Evolutionary conservation across 2,113 vertebrate genomes (phyloP).

Genomic region (Axis porcinus): DNA sequence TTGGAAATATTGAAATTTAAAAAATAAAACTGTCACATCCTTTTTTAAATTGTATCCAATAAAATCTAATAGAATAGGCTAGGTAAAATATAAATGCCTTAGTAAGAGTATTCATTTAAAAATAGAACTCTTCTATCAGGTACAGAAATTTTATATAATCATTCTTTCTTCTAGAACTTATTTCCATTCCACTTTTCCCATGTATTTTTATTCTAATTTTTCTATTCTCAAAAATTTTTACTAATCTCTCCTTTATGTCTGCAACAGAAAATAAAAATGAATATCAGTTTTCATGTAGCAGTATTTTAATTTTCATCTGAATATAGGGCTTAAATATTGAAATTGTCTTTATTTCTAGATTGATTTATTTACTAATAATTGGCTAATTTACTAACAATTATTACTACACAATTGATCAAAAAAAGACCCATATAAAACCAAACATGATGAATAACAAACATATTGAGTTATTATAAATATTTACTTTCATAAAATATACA

Average conservation of each 20-base stretch:
- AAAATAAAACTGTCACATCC: not conserved
- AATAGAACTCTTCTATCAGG: not conserved
- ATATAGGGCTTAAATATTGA: not conserved
- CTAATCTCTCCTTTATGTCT: not conserved
- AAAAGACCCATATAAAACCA: not conserved
- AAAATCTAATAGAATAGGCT: not conserved
- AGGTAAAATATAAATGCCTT: not conserved
- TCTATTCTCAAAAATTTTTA: not conserved
- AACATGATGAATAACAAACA: not conserved
- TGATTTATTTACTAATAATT: not conserved
- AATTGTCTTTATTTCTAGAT: not conserved
- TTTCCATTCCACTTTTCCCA: not conserved
- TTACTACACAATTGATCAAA: not conserved
- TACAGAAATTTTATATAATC: not conserved
- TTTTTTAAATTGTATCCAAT: not conserved
- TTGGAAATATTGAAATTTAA: not conserved
- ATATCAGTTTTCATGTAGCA: not conserved
- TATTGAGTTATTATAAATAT: not conserved
- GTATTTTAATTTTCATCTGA: not conserved
- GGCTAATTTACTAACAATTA: not conserved
- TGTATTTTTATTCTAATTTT: not conserved
- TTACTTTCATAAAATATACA: not conserved
- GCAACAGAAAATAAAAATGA: not conserved
- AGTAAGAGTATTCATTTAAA: not conserved
- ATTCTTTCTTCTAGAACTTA: not conserved